phyloP scores from a whole-genome alignment of 2,113 vertebrate genomes.

The Charadrius vociferus region DNA sequence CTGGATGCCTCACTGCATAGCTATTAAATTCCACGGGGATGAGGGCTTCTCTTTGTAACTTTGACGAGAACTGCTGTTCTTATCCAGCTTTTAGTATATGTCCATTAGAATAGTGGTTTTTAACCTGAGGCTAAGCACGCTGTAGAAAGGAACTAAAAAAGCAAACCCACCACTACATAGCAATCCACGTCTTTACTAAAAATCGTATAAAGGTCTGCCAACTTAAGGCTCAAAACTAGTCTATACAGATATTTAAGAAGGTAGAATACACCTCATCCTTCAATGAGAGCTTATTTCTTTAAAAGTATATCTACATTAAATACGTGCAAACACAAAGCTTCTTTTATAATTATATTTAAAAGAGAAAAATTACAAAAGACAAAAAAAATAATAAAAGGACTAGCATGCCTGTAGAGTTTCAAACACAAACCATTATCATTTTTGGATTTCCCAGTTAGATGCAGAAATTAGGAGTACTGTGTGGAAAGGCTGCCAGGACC shows the following conservation, averaged over 20 bases:
- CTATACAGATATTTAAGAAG: neutral
- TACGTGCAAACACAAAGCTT: fast-evolving
- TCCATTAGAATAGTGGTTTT: neutral
- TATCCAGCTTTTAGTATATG: neutral
- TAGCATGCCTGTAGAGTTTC: neutral
- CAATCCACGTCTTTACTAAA: neutral
- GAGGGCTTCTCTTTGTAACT: neutral
- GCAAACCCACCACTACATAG: fast-evolving
- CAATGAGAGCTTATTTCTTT: neutral
- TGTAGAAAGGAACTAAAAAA: neutral
- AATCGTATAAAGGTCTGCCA: neutral
- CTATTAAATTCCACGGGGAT: neutral
- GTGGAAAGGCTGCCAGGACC: constrained; percentile 11
- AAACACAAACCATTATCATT: neutral
- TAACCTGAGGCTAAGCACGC: neutral
- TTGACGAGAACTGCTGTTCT: neutral
- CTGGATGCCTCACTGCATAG: neutral
- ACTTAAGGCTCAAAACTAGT: neutral
- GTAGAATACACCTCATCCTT: neutral
- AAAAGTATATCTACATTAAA: neutral
- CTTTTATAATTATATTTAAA: neutral
- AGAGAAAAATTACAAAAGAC: neutral
- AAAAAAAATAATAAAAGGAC: neutral
- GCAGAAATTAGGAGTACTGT: neutral
- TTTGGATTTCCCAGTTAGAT: neutral